A percentile compares a stretch with the other conserved stretches of the same genome.
Evolutionary conservation across 2,113 vertebrate genomes (phyloP).

Genomic region (Vulpes lagopus): DNA sequence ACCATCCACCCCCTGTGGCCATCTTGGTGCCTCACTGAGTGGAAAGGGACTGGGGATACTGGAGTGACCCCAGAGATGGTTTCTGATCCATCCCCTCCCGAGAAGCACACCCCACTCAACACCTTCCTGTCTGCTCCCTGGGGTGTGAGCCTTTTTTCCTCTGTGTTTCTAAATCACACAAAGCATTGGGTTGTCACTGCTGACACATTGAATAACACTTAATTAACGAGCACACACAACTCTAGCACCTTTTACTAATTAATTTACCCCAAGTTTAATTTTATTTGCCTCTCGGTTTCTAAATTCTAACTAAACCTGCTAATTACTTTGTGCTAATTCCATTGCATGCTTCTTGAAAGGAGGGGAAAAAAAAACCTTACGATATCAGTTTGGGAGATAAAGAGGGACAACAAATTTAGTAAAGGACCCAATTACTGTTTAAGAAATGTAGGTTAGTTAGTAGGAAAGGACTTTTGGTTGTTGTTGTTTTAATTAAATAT

Average conservation of each 20-base stretch:
- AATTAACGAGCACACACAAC: conserved; percentile 63
- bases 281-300: conserved; percentile 71
- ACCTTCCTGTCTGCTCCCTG: not conserved
- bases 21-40: not conserved
- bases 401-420: not conserved
- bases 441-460: not conserved
- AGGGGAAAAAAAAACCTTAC: not conserved
- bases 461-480: not conserved
- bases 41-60: not conserved
- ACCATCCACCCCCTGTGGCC: accelerated
- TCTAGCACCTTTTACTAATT: conserved; percentile 74
- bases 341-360: not conserved
- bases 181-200: conserved; percentile 12
- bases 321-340: conserved; percentile 74
- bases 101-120: not conserved
- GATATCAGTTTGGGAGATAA: not conserved
- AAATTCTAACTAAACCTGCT: conserved; percentile 74
- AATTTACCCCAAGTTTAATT: conserved; percentile 75
- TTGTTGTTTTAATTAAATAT: not conserved
- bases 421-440: not conserved
- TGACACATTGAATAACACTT: conserved; percentile 56
- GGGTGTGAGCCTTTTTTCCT: not conserved
- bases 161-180: conserved; percentile 38
- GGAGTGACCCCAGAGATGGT: too few species aligned
- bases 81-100: not conserved